Evolutionary conservation across 2,797 vertebrate genomes (phyloP).

Genomic region (Staurois parvus): DNA sequence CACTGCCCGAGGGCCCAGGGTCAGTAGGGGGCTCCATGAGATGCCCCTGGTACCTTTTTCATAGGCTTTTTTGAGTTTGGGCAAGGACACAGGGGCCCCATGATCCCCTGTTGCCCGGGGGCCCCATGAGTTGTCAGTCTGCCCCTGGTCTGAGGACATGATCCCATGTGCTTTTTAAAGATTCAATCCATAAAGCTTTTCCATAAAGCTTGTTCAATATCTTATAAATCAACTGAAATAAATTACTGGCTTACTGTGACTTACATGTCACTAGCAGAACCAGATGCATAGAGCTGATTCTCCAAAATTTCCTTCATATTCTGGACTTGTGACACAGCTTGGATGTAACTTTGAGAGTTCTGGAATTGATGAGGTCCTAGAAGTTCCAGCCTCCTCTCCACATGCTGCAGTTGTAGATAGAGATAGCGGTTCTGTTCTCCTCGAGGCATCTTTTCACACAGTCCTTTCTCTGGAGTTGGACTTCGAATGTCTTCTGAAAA

Average conservation of each 20-base stretch:
- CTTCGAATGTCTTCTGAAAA: constrained; percentile 73
- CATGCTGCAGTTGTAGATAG: constrained; percentile 84
- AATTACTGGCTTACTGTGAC: constrained; percentile 36
- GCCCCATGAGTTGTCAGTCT: too few species aligned
- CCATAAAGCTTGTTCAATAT: background rate
- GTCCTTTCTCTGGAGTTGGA: constrained; percentile 70
- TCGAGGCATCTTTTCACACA: constrained; percentile 68
- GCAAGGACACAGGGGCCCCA: too few species aligned
- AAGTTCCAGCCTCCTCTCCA: constrained; percentile 84
- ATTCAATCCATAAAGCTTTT: too few species aligned
- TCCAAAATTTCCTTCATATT: constrained; percentile 85
- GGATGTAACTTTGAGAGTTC: constrained; percentile 77
- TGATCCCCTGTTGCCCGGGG: too few species aligned
- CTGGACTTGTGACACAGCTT: constrained; percentile 84
- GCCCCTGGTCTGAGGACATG: too few species aligned
- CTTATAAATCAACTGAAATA: background rate
- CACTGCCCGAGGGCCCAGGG: too few species aligned
- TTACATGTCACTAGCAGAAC: constrained; percentile 67
- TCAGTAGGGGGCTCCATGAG: too few species aligned
- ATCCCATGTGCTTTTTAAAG: too few species aligned
- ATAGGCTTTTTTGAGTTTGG: too few species aligned
- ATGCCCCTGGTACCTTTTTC: too few species aligned
- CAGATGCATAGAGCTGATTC: constrained; percentile 65
- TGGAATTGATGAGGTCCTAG: constrained; percentile 81
- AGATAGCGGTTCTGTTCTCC: constrained; percentile 80